Evolutionary conservation across 1,140 invertebrate species (phyloP).

Genomic region (Drosophila miranda): DNA sequence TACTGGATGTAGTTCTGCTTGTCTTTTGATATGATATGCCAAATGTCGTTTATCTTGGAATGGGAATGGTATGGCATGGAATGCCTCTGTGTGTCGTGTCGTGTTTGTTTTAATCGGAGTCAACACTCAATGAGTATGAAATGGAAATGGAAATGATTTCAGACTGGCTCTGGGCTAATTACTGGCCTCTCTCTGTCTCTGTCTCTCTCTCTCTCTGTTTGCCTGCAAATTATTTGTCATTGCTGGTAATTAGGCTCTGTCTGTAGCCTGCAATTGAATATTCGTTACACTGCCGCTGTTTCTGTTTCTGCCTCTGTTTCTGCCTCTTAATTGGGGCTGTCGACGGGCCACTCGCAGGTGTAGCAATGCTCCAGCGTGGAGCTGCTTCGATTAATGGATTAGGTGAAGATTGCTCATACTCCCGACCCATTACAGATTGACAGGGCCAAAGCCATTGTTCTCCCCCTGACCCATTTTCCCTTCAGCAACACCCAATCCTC

Average conservation of each 20-base stretch:
- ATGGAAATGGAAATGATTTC: slow-evolving; percentile 30
- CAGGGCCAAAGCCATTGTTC: slow-evolving; percentile 31
- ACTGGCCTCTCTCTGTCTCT: slow-evolving; percentile 14
- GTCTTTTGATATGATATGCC: slow-evolving; percentile 15
- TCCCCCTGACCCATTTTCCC: slow-evolving; percentile 31
- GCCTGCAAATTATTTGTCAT: slow-evolving; percentile 50
- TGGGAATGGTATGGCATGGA: no score
- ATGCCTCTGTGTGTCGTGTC: background rate
- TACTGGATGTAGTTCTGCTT: slow-evolving; percentile 6
- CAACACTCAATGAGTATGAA: slow-evolving; percentile 6
- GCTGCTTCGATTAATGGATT: slow-evolving; percentile 34
- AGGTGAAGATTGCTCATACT: slow-evolving; percentile 51
- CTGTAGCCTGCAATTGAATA: slow-evolving; percentile 29
- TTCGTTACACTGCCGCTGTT: slow-evolving; percentile 1
- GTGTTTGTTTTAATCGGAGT: slow-evolving; percentile 33
- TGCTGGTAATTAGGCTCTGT: slow-evolving; percentile 54
- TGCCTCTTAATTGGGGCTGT: background rate
- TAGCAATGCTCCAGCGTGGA: no score
- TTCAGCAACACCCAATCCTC: no score
- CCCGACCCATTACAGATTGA: slow-evolving; percentile 44
- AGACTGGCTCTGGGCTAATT: slow-evolving; percentile 46
- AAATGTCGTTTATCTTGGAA: slow-evolving; percentile 10
- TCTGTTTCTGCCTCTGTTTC: no score
- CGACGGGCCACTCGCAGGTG: background rate
- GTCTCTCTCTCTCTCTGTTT: background rate